Percentiles rank a stretch among this genome's conserved stretches.
phyloP scores from a whole-genome alignment of 2,113 vertebrate genomes.

The Leucosticte australis region DNA sequence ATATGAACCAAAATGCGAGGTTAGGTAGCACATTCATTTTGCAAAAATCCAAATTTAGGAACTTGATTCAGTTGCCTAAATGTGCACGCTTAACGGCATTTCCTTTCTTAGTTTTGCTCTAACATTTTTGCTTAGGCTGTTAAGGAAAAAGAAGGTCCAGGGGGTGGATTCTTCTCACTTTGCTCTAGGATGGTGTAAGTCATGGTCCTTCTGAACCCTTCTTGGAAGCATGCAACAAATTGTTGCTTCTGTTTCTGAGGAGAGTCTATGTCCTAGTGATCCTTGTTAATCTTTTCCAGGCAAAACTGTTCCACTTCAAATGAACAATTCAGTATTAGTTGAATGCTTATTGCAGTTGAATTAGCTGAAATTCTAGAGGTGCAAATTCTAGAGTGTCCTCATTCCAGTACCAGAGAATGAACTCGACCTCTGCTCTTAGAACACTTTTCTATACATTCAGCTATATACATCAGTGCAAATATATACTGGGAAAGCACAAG shows the following conservation, averaged over 20 bases:
- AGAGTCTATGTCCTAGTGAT: background rate
- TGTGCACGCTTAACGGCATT: accelerated
- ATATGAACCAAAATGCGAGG: background rate
- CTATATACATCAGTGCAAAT: background rate
- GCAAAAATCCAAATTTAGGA: background rate
- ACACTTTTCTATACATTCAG: background rate
- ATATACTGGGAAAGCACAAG: background rate
- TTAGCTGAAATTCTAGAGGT: background rate
- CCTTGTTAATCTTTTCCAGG: background rate
- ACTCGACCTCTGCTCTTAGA: background rate
- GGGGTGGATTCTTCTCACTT: background rate
- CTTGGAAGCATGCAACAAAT: background rate
- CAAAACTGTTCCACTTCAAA: background rate
- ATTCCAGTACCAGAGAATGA: background rate
- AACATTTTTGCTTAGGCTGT: background rate
- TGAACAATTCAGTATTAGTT: background rate
- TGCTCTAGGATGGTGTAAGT: background rate
- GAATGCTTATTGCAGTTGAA: too few species aligned
- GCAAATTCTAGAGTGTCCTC: background rate
- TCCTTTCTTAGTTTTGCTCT: background rate
- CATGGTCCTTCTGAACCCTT: background rate
- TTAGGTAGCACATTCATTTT: background rate
- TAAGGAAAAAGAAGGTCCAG: background rate
- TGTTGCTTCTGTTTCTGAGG: background rate
- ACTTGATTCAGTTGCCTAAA: background rate